Evolutionary conservation across 1,140 invertebrate genomes (phyloP).

Genomic region (Thereuonema tuberculata): DNA sequence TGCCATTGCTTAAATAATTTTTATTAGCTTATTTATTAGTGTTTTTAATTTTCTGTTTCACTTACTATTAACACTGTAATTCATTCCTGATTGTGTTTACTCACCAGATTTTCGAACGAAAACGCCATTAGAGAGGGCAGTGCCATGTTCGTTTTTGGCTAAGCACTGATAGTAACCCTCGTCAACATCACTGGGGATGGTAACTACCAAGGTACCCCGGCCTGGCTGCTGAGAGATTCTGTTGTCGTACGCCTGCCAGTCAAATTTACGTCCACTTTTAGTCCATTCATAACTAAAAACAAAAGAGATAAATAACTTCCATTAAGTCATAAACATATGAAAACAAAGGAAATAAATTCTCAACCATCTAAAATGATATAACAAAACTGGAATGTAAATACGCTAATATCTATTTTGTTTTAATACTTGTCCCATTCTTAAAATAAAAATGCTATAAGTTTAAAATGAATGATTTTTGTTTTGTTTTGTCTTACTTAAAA

Average conservation of each 20-base stretch:
- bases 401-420: no score
- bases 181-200: constrained; percentile 76
- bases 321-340: background rate
- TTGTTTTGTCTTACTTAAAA: no score
- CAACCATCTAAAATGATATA: no score
- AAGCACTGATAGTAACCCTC: constrained; percentile 90
- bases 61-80: no score
- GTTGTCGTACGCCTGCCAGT: constrained; percentile 80
- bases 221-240: constrained; percentile 85
- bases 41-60: no score
- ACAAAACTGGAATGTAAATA: no score
- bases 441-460: no score
- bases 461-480: no score
- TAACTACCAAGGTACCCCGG: constrained; percentile 78
- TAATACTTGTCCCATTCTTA: no score
- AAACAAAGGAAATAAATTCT: background rate
- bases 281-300: constrained; percentile 76
- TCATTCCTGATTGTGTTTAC: no score
- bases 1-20: no score
- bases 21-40: no score
- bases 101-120: constrained; percentile 73
- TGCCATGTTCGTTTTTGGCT: constrained; percentile 87
- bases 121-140: constrained; percentile 83
- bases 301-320: constrained; percentile 8
- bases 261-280: constrained; percentile 83